phyloP scores from a whole-genome alignment of 2,888 invertebrate genomes.

The Pegoplata infirma region DNA sequence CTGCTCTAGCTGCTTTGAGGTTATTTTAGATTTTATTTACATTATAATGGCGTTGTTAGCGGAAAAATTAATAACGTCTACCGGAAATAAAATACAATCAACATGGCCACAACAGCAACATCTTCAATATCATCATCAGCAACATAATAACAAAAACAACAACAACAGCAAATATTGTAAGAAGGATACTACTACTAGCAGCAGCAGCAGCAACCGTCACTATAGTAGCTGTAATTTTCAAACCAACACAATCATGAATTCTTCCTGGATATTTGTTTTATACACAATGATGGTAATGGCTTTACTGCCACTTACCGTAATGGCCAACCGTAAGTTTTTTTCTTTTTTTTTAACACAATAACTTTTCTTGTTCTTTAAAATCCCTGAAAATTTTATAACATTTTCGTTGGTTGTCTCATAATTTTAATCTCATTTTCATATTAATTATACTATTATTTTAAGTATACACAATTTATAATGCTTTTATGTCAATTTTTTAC shows the following conservation, averaged over 20 bases:
- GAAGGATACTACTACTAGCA: too few species aligned
- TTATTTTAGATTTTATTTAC: slow-evolving; percentile 5
- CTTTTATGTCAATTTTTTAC: slow-evolving; percentile 24
- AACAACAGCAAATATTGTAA: neutral
- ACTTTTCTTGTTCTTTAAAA: neutral
- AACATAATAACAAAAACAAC: neutral
- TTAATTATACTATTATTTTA: slow-evolving; percentile 22
- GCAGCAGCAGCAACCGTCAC: too few species aligned
- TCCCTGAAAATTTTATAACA: neutral
- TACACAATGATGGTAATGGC: slow-evolving; percentile 25
- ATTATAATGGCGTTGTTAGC: slow-evolving; percentile 38
- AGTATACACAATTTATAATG: slow-evolving; percentile 26
- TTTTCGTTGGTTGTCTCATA: neutral
- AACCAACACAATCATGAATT: slow-evolving; percentile 31
- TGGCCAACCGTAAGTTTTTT: slow-evolving; percentile 63
- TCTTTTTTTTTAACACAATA: neutral
- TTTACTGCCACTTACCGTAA: slow-evolving; percentile 52
- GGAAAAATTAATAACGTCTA: slow-evolving; percentile 36
- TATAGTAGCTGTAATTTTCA: neutral
- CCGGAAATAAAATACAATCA: slow-evolving; percentile 23
- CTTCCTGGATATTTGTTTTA: slow-evolving; percentile 30
- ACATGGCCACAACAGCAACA: slow-evolving; percentile 28
- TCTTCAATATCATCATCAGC: neutral
- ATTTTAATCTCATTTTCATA: slow-evolving; percentile 41
- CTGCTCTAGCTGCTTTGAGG: neutral